These are phyloP conservation scores for Paramisgurnus dabryanus DNA, from an alignment of 2,113 vertebrate genomes.

Conservation along the genomic window DNA sequence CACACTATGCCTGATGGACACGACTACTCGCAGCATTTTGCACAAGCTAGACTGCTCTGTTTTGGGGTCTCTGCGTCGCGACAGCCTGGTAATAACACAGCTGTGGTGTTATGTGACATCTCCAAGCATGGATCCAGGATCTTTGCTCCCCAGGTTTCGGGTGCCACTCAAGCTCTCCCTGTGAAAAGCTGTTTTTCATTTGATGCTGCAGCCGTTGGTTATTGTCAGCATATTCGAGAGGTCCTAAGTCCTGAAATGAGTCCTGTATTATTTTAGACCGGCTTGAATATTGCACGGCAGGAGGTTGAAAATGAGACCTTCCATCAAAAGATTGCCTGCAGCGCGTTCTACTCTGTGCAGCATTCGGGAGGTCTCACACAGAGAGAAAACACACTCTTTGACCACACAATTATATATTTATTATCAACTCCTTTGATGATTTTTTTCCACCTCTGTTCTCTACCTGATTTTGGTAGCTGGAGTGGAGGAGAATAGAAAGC, in stretches of 20 bases:
- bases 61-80: constrained; percentile 10
- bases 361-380: constrained; percentile 75
- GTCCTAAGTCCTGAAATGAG: constrained; percentile 79
- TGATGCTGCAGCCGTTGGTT: constrained; percentile 73
- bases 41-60: constrained; percentile 4
- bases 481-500: constrained; percentile 46
- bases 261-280: constrained; percentile 80
- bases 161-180: constrained; percentile 65
- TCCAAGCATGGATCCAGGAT: constrained; percentile 67
- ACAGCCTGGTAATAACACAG: constrained; percentile 58
- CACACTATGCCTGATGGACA: constrained; percentile 24
- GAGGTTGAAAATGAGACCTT: constrained; percentile 81
- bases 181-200: constrained; percentile 78
- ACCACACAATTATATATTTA: constrained; percentile 83
- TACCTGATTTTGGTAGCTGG: constrained; percentile 52
- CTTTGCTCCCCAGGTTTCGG: constrained; percentile 64
- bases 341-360: constrained; percentile 75
- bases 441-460: constrained; percentile 50
- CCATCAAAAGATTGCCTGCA: constrained; percentile 81
- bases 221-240: constrained; percentile 79
- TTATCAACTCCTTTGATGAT: constrained; percentile 71
- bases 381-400: constrained; percentile 77
- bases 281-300: constrained; percentile 78
- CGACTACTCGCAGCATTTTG: constrained; percentile 27
- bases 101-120: constrained; percentile 68